phyloP scores from a whole-genome alignment of 1,140 invertebrate species.

The Physella acuta region DNA sequence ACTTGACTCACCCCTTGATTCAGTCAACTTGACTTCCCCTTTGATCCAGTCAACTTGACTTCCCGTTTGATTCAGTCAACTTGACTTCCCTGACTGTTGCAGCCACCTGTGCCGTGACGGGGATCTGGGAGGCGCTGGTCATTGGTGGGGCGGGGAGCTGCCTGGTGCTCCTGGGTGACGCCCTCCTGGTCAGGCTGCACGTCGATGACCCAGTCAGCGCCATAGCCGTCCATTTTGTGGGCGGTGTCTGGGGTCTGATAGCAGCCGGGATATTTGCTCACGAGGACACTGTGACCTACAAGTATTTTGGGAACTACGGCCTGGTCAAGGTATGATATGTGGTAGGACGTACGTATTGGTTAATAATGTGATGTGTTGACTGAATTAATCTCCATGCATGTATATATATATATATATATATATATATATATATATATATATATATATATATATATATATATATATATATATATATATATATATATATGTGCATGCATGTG shows the following conservation, averaged over 20 bases:
- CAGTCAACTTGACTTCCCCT: too few relatives aligned
- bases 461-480: too few relatives aligned
- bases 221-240: constrained; percentile 78
- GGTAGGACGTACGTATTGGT: too few relatives aligned
- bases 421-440: too few relatives aligned
- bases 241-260: constrained; percentile 66
- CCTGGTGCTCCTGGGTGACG: constrained; percentile 72
- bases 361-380: too few relatives aligned
- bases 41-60: too few relatives aligned
- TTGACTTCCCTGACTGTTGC: background rate
- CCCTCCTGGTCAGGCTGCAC: constrained; percentile 73
- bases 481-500: too few relatives aligned
- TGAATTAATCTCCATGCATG: too few relatives aligned
- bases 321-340: constrained; percentile 37
- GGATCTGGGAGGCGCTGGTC: constrained; percentile 80
- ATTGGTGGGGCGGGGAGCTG: constrained; percentile 78
- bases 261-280: constrained; percentile 87
- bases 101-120: constrained; percentile 85
- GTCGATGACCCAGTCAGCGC: constrained; percentile 92
- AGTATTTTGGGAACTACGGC: constrained; percentile 24
- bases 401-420: too few relatives aligned
- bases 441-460: too few relatives aligned
- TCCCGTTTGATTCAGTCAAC: too few relatives aligned
- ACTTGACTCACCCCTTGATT: background rate
- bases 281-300: constrained; percentile 72